Base-by-base conservation (phyloP, 2,797 vertebrate species). In the Melopsittacus undulatus region DNA sequence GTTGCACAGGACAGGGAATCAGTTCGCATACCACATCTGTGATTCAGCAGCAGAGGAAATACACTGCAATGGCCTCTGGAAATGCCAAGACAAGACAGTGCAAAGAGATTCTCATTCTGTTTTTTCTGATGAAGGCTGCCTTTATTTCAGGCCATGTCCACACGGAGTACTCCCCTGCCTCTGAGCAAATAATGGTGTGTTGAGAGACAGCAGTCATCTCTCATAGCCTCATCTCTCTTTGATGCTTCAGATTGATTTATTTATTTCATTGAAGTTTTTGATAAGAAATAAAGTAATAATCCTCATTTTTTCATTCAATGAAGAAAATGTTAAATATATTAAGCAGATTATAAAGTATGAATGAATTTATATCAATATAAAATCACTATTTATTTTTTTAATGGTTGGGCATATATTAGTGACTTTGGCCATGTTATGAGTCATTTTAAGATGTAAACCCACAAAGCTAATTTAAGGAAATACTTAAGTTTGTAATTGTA, bases 391-490 rank as follows among this genome's bases (percentile, higher is more conserved):
- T 51, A 36, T 51, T 72, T 87, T 57, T 70, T 64, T 46, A 42
- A 57, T 54, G 9, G 4, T 23, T 89, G 21, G 16, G 13, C n/a
- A 64, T 82, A n/a, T 81, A 90, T 86, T 76, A 87, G 79, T 76
- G 42, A 62, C 62, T 90, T 91, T 59, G 26, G 51, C 79, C 54
- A 76, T 63, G 19, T 77, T 74, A 74, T 61, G n/a, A 82, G 57
- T 87, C 9, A 52, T 88, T 95, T 74, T 77, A 68, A 96, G 95
- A 91, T 74, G 32, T 69, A 89, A 96, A 92, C 22, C 48, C 84
- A 57, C 23, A 34, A 63, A 62, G 82, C 18, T 76, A 66, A 79
- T 89, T 94, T 91, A 82, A 85, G 79, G 54, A 89, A 95, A 32
- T 78, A 48, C n/a, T 83, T 78, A 59, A 27, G 51, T 42, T 36